Evolutionary conservation across 1,140 invertebrate species (phyloP), one percentile per base, ranked within the genome.

Genomic region (Nasonia longicornis): DNA sequence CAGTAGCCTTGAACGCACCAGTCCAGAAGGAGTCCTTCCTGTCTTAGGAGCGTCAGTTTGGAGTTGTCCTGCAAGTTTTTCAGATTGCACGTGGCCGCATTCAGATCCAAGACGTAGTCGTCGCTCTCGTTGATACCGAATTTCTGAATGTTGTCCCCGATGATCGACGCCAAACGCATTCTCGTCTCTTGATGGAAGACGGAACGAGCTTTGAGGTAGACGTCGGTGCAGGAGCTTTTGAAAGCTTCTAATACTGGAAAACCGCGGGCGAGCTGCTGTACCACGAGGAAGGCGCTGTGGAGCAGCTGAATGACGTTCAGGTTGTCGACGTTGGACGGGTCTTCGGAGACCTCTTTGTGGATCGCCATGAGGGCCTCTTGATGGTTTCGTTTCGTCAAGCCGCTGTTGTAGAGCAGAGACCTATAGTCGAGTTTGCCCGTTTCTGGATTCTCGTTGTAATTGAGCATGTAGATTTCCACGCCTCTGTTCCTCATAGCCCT

Each of bases 401-500:
- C 94, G 58, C 89, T 85, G 14, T 89, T 86, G 72, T 89, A 86
- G 1, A 95, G 87, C 76, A 95, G 86, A 7, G 93, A 92, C 69
- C 91, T 89, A 77, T 93, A 84, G 86, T 95, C 95, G 3, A 92
- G 81, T 6, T 79, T 31, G 69, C 90, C 87, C 2, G 71, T 67
- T 29, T 89, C 81, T 31, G 83, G 22, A n/a, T 85, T 87, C 72
- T 90, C 88, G n/a, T 89, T 87, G 14, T 91, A 85, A 7, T 88
- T 86, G 0, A 92, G 87, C 66, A 99, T 89, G 85, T 92, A 98
- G 83, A 99, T 95, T 92, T 99, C 98, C 0, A 99, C 93, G 4
- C 98, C 97, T 88, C 98, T 93, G 88, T 99, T 99, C 81, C 98
- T 93, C 98, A 99, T 99, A 0, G 98, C 98, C 87, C 98, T 94